Conservation (phyloP, 1,140 invertebrate genomes). For the Cotesia typhae region DNA sequence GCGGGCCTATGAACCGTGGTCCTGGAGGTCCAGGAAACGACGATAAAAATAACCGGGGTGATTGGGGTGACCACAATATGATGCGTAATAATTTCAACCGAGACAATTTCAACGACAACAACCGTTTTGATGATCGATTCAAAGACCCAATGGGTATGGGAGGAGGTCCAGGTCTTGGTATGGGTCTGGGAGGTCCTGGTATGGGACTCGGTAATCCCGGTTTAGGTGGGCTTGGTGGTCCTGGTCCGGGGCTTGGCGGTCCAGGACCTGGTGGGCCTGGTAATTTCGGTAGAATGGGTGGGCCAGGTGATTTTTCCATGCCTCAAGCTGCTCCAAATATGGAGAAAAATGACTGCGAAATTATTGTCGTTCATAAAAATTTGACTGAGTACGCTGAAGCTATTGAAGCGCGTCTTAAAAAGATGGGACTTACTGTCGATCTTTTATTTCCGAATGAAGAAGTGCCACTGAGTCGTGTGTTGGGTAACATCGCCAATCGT, state of each 20-base stretch:
- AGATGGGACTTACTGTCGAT: conserved; percentile 82
- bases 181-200: too few relatives aligned
- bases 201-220: conserved; percentile 28
- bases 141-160: conserved; percentile 37
- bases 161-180: conserved; percentile 23
- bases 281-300: conserved; percentile 9
- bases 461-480: conserved; percentile 80
- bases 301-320: conserved; percentile 49
- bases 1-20: conserved; percentile 30
- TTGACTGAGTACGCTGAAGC: conserved; percentile 89
- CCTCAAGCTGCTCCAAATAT: conserved; percentile 51
- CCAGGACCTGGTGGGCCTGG: conserved; percentile 46
- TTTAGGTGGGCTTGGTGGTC: conserved; percentile 46
- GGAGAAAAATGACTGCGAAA: conserved; percentile 86
- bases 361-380: conserved; percentile 81
- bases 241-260: conserved; percentile 11
- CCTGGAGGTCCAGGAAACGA: conserved; percentile 41
- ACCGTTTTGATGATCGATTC: conserved; percentile 50
- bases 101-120: conserved; percentile 48
- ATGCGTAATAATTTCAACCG: conserved; percentile 44
- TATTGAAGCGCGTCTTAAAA: conserved; percentile 85
- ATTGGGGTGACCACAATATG: conserved; percentile 34
- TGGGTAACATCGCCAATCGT: conserved; percentile 87
- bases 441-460: conserved; percentile 90
- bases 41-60: conserved; percentile 33